Evolutionary conservation across 2,888 invertebrate genomes (phyloP).

Genomic region (Pogonocherus hispidulus): DNA sequence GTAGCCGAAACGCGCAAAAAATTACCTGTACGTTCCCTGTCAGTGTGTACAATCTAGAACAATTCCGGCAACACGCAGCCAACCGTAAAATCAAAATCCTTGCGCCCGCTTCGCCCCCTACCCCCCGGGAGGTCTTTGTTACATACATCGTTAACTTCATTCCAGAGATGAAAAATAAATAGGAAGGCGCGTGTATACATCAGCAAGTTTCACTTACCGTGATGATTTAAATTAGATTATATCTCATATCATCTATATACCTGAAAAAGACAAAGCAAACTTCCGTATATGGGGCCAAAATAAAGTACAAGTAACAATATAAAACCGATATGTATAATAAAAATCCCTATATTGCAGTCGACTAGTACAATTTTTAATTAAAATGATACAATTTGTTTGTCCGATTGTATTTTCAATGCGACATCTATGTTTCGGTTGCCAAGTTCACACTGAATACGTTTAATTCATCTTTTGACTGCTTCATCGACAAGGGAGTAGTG

Average conservation of each 20-base stretch:
- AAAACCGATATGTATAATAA: no score
- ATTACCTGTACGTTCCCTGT: no score
- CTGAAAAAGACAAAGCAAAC: slow-evolving; percentile 33
- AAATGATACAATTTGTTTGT: no score
- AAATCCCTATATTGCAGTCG: no score
- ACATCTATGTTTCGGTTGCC: no score
- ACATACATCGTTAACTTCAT: slow-evolving; percentile 25
- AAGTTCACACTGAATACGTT: no score
- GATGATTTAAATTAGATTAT: slow-evolving; percentile 30
- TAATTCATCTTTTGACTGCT: no score
- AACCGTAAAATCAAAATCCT: slow-evolving; percentile 21
- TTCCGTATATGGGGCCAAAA: slow-evolving; percentile 20
- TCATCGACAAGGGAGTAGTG: no score
- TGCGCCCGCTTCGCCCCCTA: no score
- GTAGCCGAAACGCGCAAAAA: no score
- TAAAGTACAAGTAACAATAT: background rate
- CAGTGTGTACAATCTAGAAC: background rate
- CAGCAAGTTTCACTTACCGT: slow-evolving; percentile 28
- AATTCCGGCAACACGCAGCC: slow-evolving; percentile 2
- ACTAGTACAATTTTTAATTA: no score
- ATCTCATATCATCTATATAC: slow-evolving; percentile 16
- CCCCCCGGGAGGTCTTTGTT: slow-evolving; percentile 4
- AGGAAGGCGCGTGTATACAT: slow-evolving; percentile 15
- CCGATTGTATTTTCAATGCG: no score
- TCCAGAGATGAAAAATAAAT: slow-evolving; percentile 30